Conservation (phyloP, 1,140 invertebrate genomes). For the Meteorus sp. region DNA sequence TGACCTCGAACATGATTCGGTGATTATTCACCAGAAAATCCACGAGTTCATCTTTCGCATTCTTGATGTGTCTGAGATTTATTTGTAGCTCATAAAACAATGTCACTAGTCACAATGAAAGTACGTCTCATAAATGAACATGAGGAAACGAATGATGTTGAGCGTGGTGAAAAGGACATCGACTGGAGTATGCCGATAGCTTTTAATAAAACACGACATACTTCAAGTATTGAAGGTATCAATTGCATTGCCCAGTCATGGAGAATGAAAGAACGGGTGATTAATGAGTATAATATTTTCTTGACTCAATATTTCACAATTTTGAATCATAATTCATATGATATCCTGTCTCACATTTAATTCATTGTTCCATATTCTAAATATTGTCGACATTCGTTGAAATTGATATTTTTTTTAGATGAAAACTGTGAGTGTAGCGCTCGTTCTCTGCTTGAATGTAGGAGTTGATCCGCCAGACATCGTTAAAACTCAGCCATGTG, state of each 20-base stretch:
- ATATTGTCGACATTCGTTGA: no score
- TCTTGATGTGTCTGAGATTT: neutral
- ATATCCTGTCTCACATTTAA: constrained; percentile 1
- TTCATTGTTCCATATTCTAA: constrained; percentile 9
- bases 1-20: neutral
- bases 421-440: constrained; percentile 98
- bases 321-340: neutral
- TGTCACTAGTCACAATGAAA: constrained; percentile 20
- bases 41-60: no score
- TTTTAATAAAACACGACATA: constrained; percentile 73
- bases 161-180: constrained; percentile 16
- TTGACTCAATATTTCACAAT: constrained; percentile 29
- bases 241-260: constrained; percentile 78
- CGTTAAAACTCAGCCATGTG: constrained; percentile 95
- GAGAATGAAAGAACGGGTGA: constrained; percentile 89
- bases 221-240: constrained; percentile 74
- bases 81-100: neutral
- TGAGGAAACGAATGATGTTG: constrained; percentile 8
- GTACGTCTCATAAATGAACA: neutral
- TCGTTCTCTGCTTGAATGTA: constrained; percentile 97
- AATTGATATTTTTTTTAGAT: constrained; percentile 64
- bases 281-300: no score
- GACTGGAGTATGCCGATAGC: constrained; percentile 69
- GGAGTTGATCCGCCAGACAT: constrained; percentile 99
- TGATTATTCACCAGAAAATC: neutral